These are phyloP conservation scores for Nerophis lumbriciformis DNA, from an alignment of 2,113 vertebrate genomes.

Conservation along the genomic window DNA sequence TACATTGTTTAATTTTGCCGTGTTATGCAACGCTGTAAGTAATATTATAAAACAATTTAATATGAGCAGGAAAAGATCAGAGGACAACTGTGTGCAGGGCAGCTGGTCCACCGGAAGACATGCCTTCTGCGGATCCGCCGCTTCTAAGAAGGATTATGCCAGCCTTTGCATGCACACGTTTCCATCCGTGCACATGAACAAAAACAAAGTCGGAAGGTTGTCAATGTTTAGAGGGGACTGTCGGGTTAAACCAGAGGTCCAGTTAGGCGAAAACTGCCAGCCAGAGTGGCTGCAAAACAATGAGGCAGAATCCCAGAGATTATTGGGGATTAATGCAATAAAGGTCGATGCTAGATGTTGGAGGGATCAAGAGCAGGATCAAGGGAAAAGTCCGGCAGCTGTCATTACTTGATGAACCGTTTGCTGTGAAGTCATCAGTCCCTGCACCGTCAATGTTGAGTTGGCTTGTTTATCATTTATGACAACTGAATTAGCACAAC, in stretches of 20 bases:
- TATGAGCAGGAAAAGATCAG: slow-evolving; percentile 25
- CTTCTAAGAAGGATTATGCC: slow-evolving; percentile 50
- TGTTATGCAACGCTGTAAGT: slow-evolving; percentile 25
- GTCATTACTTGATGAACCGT: slow-evolving; percentile 50
- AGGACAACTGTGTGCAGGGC: slow-evolving; percentile 11
- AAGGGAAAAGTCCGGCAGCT: slow-evolving; percentile 25
- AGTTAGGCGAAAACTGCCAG: slow-evolving; percentile 7
- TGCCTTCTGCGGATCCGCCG: not conserved
- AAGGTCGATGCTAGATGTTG: slow-evolving; percentile 49
- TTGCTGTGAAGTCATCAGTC: slow-evolving; percentile 14
- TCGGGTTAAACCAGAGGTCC: slow-evolving; percentile 19
- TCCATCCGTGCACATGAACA: slow-evolving; percentile 2
- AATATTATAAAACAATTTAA: slow-evolving; percentile 30
- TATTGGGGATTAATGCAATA: slow-evolving; percentile 65
- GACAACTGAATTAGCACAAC: not conserved
- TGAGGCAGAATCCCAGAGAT: slow-evolving; percentile 50
- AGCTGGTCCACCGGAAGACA: slow-evolving; percentile 14
- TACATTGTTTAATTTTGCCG: not conserved
- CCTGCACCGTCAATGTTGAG: not conserved
- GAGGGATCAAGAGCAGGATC: slow-evolving; percentile 55
- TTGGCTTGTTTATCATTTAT: not conserved
- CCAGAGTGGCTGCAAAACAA: slow-evolving; percentile 19
- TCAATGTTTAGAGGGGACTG: slow-evolving; percentile 20
- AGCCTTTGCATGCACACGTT: slow-evolving; percentile 9
- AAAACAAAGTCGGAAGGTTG: not conserved